Conservation (phyloP, 2,888 invertebrate species). For the Lysandra bellargus region DNA sequence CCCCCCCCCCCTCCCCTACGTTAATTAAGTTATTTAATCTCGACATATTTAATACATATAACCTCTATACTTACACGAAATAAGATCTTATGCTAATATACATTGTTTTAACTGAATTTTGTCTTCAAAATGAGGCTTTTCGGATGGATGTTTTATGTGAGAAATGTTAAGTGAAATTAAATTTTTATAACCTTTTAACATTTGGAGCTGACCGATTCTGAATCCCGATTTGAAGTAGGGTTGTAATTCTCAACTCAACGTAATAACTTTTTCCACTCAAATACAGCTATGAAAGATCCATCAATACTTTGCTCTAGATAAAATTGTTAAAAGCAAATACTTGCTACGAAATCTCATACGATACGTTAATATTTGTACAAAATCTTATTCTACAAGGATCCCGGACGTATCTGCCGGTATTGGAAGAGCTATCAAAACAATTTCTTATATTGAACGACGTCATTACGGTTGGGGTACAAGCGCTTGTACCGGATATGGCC, state of each 20-base stretch:
- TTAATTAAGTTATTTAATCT: constrained; percentile 23
- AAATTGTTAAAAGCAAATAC: not conserved
- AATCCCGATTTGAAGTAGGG: too few relatives aligned
- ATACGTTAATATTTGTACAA: constrained; percentile 5
- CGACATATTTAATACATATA: constrained; percentile 19
- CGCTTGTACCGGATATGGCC: constrained; percentile 16
- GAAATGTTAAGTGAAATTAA: not conserved
- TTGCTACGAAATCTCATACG: not conserved
- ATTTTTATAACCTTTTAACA: too few relatives aligned
- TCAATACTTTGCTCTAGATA: not conserved
- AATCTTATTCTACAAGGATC: not conserved
- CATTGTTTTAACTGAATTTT: not conserved
- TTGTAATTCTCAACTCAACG: not conserved
- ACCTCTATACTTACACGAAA: not conserved
- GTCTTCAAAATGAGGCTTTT: not conserved
- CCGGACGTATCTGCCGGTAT: constrained; percentile 16
- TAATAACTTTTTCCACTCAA: not conserved
- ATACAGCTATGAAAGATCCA: not conserved
- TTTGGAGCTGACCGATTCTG: too few relatives aligned
- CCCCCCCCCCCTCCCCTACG: not conserved
- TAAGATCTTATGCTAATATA: not conserved
- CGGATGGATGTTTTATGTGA: not conserved
- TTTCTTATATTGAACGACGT: constrained; percentile 29
- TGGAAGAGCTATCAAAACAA: constrained; percentile 24
- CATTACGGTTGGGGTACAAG: constrained; percentile 11